A percentile compares a stretch with the other conserved stretches of the same genome.
Evolutionary conservation across 2,888 invertebrate species (phyloP).

Genomic region (Pollenia griseotomentosa): DNA sequence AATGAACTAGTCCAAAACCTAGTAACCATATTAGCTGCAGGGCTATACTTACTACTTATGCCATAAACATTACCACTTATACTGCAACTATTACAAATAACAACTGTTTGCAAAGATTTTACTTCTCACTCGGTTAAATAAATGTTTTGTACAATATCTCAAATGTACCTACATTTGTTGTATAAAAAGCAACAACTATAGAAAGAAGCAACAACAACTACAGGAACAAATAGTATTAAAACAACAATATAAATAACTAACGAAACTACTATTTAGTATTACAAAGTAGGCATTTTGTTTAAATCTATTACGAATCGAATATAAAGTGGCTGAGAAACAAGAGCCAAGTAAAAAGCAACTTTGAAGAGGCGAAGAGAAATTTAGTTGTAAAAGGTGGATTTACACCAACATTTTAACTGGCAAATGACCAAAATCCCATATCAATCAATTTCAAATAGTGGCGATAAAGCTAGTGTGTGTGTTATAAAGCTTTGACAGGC

Average conservation of each 20-base stretch:
- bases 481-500: slow-evolving; percentile 49
- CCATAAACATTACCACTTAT: slow-evolving; percentile 1
- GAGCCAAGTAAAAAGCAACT: neutral
- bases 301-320: neutral
- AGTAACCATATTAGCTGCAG: no score
- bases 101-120: slow-evolving; percentile 17
- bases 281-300: slow-evolving; percentile 41
- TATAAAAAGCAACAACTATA: neutral
- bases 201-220: slow-evolving; percentile 4
- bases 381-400: slow-evolving; percentile 63
- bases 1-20: no score
- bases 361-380: neutral
- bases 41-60: slow-evolving; percentile 27
- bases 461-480: slow-evolving; percentile 41
- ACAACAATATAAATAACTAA: slow-evolving; percentile 38
- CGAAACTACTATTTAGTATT: slow-evolving; percentile 31
- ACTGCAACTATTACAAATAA: neutral
- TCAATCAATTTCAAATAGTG: slow-evolving; percentile 77
- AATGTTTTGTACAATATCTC: neutral
- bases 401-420: slow-evolving; percentile 60
- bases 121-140: slow-evolving; percentile 45
- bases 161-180: neutral
- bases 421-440: slow-evolving; percentile 81
- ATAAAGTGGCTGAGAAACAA: neutral
- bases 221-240: neutral